Conservation (phyloP, 2,888 invertebrate species). For the Melanostoma mellinum region DNA sequence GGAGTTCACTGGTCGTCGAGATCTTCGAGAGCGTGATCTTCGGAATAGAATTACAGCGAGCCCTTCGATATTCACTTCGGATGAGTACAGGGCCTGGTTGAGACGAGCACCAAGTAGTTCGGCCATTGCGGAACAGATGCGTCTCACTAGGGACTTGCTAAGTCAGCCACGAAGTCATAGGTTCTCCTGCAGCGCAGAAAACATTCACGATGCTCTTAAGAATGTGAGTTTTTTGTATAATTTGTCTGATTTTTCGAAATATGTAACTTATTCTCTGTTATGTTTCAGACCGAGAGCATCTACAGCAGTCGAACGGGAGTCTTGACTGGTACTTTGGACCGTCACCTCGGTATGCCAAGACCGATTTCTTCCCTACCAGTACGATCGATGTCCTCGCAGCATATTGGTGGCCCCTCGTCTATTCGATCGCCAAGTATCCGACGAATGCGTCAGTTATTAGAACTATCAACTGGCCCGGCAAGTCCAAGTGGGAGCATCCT, state of each 20-base stretch:
- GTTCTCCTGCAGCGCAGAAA: conserved; percentile 95
- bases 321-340: conserved; percentile 86
- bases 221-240: conserved; percentile 85
- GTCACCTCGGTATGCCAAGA: conserved; percentile 85
- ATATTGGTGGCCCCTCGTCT: conserved; percentile 84
- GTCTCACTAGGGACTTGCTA: conserved; percentile 89
- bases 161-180: conserved; percentile 88
- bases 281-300: conserved; percentile 82
- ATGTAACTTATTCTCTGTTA: neutral
- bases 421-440: conserved; percentile 89
- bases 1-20: conserved; percentile 87
- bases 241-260: conserved; percentile 48
- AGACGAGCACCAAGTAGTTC: conserved; percentile 94
- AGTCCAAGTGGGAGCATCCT: conserved; percentile 83
- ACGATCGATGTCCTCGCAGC: conserved; percentile 89
- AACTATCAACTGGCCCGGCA: conserved; percentile 85
- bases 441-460: conserved; percentile 91
- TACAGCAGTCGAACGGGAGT: conserved; percentile 87
- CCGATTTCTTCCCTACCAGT: conserved; percentile 87
- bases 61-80: conserved; percentile 90
- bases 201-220: conserved; percentile 92
- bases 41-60: conserved; percentile 81
- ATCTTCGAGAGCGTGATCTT: conserved; percentile 84
- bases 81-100: conserved; percentile 96
- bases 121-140: conserved; percentile 95